Base-by-base conservation (phyloP, 2,888 invertebrate species). In the Thysanoteuthis rhombus region DNA sequence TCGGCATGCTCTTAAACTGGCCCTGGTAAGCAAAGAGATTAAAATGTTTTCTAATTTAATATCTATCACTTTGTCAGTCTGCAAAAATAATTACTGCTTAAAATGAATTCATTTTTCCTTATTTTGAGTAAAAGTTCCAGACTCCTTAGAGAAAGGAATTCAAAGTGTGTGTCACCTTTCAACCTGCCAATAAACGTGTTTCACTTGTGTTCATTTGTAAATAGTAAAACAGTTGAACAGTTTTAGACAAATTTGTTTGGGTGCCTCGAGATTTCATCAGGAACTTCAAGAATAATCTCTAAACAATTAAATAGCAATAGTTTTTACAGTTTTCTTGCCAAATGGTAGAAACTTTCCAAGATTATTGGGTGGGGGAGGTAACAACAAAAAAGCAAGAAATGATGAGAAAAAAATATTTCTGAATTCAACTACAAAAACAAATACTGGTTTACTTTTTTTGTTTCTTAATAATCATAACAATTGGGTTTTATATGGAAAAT, bases 311-410 rank as follows among this genome's bases (percentile, higher is more conserved):
- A 75, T 75, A 25, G 16, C 16, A 75, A 75, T 75, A 36, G 75
- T n/a, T 75, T 75, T 75, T 10, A n/a, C n/a, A n/a, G n/a, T 12
- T 25, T 58, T 75, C 75, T 10, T 75, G 75, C 16, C 12, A 36
- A 75, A 75, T 75, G 12, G 16, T 12, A 36, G 36, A 75, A 75
- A 75, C 75, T 75, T 75, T n/a, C n/a, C 75, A 75, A 75, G 75
- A 75, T 75, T n/a, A 3, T 25, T 16, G 6, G 1, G 1, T n/a
- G 1, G 1, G 1, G 6, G 1, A n/a, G n/a, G n/a, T 16, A n/a
- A n/a, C 16, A 75, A 75, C 32, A 75, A n/a, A 22, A 58, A 58
- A 58, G 58, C 8, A 28, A 58, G 5, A 32, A 75, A 52, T 22
- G 22, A 47, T 22, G 22, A 47, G 0, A 52, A 52, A 52, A 52